These are phyloP conservation scores for Sanderia malayensis DNA, from an alignment of 30 jellyfish, hydroid and myxozoan genomes.

Conservation along the genomic window DNA sequence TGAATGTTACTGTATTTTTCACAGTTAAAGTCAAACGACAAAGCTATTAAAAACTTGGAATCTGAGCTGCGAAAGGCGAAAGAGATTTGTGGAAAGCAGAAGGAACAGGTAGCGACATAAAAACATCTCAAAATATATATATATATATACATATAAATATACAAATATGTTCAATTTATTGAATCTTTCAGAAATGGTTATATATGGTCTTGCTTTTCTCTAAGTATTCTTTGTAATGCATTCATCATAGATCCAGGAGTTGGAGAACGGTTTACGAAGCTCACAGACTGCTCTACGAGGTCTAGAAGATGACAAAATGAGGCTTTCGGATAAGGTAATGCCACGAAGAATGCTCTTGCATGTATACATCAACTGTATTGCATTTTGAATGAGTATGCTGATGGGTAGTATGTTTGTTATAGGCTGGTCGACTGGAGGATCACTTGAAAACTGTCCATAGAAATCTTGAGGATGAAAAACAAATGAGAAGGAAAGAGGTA, in stretches of 20 bases:
- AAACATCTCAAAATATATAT: too few relatives aligned
- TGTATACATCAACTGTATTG: too few relatives aligned
- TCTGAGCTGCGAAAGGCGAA: conserved; percentile 35
- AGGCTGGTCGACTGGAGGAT: conserved; percentile 12
- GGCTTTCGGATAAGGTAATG: conserved; percentile 49
- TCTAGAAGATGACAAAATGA: conserved; percentile 50
- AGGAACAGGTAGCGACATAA: conserved; percentile 64
- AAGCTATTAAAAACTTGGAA: conserved; percentile 35
- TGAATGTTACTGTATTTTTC: not conserved
- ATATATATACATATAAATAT: too few relatives aligned
- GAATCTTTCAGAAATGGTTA: too few relatives aligned
- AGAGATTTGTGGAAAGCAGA: conserved; percentile 52
- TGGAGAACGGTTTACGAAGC: conserved; percentile 47
- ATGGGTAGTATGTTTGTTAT: too few relatives aligned
- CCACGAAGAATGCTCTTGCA: too few relatives aligned
- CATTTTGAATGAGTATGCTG: too few relatives aligned
- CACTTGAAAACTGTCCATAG: not conserved
- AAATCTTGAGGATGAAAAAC: conserved; percentile 12
- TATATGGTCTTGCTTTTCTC: too few relatives aligned
- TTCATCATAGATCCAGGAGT: conserved; percentile 38
- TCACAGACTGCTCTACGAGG: conserved; percentile 43
- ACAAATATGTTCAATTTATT: too few relatives aligned
- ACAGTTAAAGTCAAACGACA: conserved; percentile 37
- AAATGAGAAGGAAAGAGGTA: conserved; percentile 20
- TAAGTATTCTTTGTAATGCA: too few relatives aligned